These are phyloP conservation scores for Gryon sp. DNA, from an alignment of 1,140 invertebrate species.

Conservation along the genomic window DNA sequence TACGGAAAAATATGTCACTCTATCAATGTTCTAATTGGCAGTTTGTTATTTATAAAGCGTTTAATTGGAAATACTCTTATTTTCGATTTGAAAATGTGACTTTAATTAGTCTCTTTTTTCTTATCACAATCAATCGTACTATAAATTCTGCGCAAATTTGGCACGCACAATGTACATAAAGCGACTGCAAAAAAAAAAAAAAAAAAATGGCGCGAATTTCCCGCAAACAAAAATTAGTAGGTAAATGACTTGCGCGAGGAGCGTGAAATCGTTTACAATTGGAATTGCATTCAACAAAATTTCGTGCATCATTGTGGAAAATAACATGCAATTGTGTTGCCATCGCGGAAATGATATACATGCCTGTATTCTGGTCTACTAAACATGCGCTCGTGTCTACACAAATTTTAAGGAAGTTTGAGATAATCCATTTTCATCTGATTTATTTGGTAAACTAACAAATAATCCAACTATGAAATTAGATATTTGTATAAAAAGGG, in stretches of 20 bases:
- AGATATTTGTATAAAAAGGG: too few species aligned
- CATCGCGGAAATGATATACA: slow-evolving; percentile 27
- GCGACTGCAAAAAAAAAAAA: background rate
- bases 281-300: slow-evolving; percentile 19
- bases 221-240: background rate
- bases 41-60: slow-evolving; percentile 14
- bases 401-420: slow-evolving; percentile 35
- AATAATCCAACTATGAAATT: slow-evolving; percentile 6
- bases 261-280: slow-evolving; percentile 24
- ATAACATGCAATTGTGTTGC: slow-evolving; percentile 30
- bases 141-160: slow-evolving; percentile 1
- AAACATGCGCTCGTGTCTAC: slow-evolving; percentile 34
- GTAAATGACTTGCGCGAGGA: slow-evolving; percentile 11
- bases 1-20: slow-evolving; percentile 26
- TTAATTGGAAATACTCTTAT: slow-evolving; percentile 30
- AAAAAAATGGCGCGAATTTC: slow-evolving; percentile 3
- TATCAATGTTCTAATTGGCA: slow-evolving; percentile 25
- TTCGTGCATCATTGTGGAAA: slow-evolving; percentile 12
- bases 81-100: slow-evolving; percentile 38
- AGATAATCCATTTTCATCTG: slow-evolving; percentile 1
- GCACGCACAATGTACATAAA: background rate
- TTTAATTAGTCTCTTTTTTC: slow-evolving; percentile 28
- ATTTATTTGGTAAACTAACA: slow-evolving; percentile 10
- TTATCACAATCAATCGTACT: slow-evolving; percentile 8
- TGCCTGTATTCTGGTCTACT: slow-evolving; percentile 33